These are phyloP conservation scores for Pristionchus fissidentatus DNA, from an alignment of 2,888 invertebrate species.

Conservation along the genomic window DNA sequence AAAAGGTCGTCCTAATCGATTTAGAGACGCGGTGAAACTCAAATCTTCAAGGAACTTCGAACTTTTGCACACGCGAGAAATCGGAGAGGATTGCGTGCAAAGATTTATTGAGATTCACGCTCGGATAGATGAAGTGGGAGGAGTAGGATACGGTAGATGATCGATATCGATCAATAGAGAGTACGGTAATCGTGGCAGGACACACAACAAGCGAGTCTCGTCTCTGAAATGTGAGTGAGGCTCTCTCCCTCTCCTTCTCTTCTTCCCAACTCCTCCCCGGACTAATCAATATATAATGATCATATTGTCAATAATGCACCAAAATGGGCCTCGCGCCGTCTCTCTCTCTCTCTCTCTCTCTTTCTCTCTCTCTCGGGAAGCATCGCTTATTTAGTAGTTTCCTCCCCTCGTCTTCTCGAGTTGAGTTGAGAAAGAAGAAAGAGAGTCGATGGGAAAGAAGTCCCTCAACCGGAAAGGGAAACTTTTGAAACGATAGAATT, in stretches of 20 bases:
- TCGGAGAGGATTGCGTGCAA: too few species aligned
- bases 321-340: not conserved
- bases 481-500: not conserved
- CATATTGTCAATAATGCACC: conserved; percentile 49
- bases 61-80: not conserved
- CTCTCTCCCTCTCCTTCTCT: not conserved
- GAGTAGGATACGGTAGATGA: not conserved
- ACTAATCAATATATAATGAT: conserved; percentile 47
- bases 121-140: too few species aligned
- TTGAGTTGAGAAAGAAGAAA: not conserved
- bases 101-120: too few species aligned
- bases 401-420: not conserved
- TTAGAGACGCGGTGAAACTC: too few species aligned
- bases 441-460: conserved; percentile 18
- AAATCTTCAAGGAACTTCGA: not conserved
- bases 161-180: not conserved
- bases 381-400: conserved; percentile 45
- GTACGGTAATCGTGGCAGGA: not conserved
- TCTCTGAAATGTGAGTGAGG: not conserved
- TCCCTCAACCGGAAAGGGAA: conserved; percentile 1
- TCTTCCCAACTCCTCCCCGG: conserved; percentile 18
- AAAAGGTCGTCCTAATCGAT: too few species aligned
- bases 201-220: not conserved
- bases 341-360: too few species aligned
- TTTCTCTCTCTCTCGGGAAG: not conserved